These are phyloP conservation scores for Drosophila ananassae DNA, from an alignment of 1,140 invertebrate genomes.

Conservation along the genomic window DNA sequence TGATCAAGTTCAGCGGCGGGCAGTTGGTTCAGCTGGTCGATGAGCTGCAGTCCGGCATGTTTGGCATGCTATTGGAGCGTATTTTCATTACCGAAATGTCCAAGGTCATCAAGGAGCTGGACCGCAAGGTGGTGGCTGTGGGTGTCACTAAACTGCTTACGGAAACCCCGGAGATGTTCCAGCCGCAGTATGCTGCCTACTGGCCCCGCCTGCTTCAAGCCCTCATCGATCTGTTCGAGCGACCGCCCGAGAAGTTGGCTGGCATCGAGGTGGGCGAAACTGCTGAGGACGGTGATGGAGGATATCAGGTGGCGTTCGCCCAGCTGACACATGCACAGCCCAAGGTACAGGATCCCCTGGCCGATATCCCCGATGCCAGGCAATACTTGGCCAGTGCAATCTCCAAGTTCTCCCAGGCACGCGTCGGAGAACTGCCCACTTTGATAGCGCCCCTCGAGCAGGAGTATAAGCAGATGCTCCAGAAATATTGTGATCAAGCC, in stretches of 20 bases:
- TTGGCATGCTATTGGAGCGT: constrained; percentile 96
- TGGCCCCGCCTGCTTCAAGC: constrained; percentile 87
- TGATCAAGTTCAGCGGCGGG: constrained; percentile 90
- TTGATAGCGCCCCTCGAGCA: constrained; percentile 71
- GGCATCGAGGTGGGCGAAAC: constrained; percentile 89
- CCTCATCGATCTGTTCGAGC: constrained; percentile 94
- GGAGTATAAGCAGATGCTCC: constrained; percentile 73
- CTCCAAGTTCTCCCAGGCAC: constrained; percentile 86
- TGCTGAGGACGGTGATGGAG: constrained; percentile 89
- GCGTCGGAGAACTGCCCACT: constrained; percentile 86
- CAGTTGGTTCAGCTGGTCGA: constrained; percentile 92
- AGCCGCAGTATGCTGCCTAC: constrained; percentile 57
- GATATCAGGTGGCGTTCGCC: constrained; percentile 95
- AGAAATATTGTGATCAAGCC: constrained; percentile 81
- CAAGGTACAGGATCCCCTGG: constrained; percentile 89
- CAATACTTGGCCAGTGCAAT: constrained; percentile 88
- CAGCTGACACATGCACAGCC: constrained; percentile 94
- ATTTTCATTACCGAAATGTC: constrained; percentile 93
- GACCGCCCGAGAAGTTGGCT: constrained; percentile 91
- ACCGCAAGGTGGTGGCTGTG: constrained; percentile 95
- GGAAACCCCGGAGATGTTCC: constrained; percentile 86
- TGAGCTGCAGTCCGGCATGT: constrained; percentile 95
- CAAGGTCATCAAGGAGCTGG: constrained; percentile 92
- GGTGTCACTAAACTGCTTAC: constrained; percentile 94
- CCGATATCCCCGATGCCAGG: constrained; percentile 87